Conservation (phyloP, 2,888 invertebrate genomes). For the Agrochola macilenta region DNA sequence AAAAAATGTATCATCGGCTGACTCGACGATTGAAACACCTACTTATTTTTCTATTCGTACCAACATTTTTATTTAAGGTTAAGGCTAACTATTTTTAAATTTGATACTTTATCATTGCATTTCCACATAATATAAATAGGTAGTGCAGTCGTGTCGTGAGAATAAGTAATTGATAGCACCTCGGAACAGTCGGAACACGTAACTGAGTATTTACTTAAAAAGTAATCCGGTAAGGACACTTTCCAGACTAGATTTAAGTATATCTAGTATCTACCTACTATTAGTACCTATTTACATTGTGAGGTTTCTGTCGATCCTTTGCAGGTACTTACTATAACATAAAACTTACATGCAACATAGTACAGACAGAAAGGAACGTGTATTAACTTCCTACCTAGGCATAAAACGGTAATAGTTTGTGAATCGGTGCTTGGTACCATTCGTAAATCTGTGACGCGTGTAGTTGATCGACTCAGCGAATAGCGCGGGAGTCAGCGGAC, state of each 20-base stretch:
- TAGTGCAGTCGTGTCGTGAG: constrained; percentile 2
- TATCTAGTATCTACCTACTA: no score
- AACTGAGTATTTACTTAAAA: background rate
- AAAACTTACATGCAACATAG: constrained; percentile 4
- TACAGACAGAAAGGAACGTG: constrained; percentile 11
- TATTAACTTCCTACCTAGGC: constrained; percentile 13
- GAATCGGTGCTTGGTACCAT: constrained; percentile 25
- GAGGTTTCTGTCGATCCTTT: background rate
- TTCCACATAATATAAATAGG: background rate
- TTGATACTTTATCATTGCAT: background rate
- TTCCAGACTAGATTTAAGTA: background rate
- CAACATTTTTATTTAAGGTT: background rate
- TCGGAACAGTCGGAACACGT: background rate
- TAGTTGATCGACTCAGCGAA: constrained; percentile 81
- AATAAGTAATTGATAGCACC: background rate
- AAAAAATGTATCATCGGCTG: constrained; percentile 20
- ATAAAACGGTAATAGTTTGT: constrained; percentile 16
- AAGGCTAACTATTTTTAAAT: background rate
- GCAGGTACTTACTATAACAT: background rate
- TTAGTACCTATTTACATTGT: no score
- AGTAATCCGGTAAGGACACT: background rate
- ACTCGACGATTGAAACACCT: constrained; percentile 5
- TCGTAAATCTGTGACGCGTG: constrained; percentile 82
- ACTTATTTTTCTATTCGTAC: constrained; percentile 9
- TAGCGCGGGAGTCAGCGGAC: constrained; percentile 67